Conservation (phyloP, 2,797 vertebrate genomes). For the Zenarchopterus dispar region DNA sequence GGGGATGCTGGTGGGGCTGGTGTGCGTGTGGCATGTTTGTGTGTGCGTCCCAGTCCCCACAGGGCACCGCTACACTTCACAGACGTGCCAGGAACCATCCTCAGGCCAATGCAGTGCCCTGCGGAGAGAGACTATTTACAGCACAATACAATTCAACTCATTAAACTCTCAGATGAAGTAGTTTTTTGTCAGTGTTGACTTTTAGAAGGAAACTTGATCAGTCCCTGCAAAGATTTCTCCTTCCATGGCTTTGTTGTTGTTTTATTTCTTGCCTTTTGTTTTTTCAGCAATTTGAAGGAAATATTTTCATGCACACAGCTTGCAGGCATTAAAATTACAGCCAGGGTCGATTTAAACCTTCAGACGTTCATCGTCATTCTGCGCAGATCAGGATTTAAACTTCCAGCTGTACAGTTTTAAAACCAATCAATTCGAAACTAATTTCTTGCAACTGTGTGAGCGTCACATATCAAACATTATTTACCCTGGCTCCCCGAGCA, state of each 20-base stretch:
- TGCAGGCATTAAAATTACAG: conserved; percentile 5
- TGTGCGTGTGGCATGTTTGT: conserved; percentile 32
- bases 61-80: conserved; percentile 79
- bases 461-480: conserved; percentile 34
- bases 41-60: conserved; percentile 68
- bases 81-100: conserved; percentile 77
- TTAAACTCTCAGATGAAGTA: conserved; percentile 77
- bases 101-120: conserved; percentile 77
- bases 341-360: conserved; percentile 16
- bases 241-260: conserved; percentile 37
- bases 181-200: conserved; percentile 67
- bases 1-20: conserved; percentile 84
- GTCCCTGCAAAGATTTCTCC: conserved; percentile 42
- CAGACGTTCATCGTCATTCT: neutral
- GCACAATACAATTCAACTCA: conserved; percentile 77
- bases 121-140: conserved; percentile 79
- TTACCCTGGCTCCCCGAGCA: conserved; percentile 24
- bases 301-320: conserved; percentile 43
- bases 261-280: conserved; percentile 42
- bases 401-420: neutral
- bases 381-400: conserved; percentile 5
- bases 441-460: conserved; percentile 13
- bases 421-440: too few relatives aligned
- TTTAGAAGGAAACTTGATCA: conserved; percentile 54
- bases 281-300: conserved; percentile 35